Base-by-base conservation (phyloP, 1,140 invertebrate species). In the Idris sp. region DNA sequence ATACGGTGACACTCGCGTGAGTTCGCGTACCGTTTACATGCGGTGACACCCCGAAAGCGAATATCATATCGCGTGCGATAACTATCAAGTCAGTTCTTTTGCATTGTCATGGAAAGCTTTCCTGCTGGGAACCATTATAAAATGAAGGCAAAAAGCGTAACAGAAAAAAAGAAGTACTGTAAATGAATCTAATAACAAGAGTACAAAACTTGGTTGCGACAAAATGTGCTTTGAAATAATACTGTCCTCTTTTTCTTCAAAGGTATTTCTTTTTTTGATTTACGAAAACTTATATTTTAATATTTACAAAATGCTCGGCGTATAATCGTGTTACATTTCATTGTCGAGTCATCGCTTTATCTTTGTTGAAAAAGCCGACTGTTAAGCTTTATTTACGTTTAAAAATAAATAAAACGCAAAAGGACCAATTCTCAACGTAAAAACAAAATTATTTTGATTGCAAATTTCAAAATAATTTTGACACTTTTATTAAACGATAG, bases 41-140 rank as follows among this genome's bases (percentile, higher is more conserved):
- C 48, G 51, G 58, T 78, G 73, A 75, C 76, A 78, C 76, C 62
- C 61, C 68, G 62, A 69, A 73, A 67, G 59, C 46, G 58, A 76
- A 73, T 76, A 75, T 69, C 73, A 67, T 49, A 62, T 76, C 48
- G 76, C 59, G 64, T 73, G 76, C 59, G 76, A 78, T 78, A 76
- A 68, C 43, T 67, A 76, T 76, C 61, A 51, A 51, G 61, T 62
- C 56, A 67, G 36, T 58, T 68, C 38, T 67, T 72, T 64, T 25
- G 53, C 59, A 64, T 64, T 68, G 56, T 76, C 54, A 76, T 58
- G 48, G 41, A 76, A 65, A 51, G 61, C 53, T 65, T 71, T 67
- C 40, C 48, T 28, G 36, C 41, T 53, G 43, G 36, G 40, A 41
- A 48, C 53, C 31, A 71, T 75, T 76, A 71, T 61, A 44, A 54